Evolutionary conservation across 2,113 vertebrate genomes (phyloP).

Genomic region (Brienomyrus brachyistius): DNA sequence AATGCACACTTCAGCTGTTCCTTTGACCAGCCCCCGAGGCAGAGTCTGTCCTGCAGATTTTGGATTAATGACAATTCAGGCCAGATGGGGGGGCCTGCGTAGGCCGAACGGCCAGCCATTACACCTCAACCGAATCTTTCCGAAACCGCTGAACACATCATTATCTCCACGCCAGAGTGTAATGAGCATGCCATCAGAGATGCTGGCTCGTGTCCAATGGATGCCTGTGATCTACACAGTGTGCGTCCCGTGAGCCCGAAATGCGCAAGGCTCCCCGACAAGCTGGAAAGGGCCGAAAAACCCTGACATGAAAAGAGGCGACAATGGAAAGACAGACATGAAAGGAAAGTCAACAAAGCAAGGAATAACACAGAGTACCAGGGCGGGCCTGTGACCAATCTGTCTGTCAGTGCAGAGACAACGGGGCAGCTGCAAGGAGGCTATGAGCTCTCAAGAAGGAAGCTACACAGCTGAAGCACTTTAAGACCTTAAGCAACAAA

Average conservation of each 20-base stretch:
- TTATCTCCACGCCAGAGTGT: background rate
- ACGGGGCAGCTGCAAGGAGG: background rate
- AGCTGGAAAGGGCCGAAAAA: background rate
- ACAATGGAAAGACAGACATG: background rate
- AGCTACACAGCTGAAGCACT: background rate
- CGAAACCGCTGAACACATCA: background rate
- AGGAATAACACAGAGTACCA: background rate
- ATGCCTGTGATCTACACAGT: background rate
- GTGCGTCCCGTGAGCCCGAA: background rate
- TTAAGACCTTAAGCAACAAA: background rate
- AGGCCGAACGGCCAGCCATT: background rate
- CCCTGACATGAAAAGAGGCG: background rate
- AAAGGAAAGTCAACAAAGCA: constrained; percentile 1
- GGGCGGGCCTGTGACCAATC: background rate
- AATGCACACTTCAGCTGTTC: background rate
- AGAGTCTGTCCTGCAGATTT: background rate
- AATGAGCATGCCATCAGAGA: background rate
- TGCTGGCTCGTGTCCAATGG: background rate
- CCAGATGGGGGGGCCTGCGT: background rate
- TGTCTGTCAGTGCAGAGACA: background rate
- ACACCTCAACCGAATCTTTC: constrained; percentile 5
- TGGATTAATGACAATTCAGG: constrained; percentile 3
- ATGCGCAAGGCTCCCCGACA: background rate
- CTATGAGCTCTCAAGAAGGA: background rate
- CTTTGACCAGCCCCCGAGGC: background rate